Conservation (phyloP, 2,888 invertebrate genomes). For the Lithophane leautieri region DNA sequence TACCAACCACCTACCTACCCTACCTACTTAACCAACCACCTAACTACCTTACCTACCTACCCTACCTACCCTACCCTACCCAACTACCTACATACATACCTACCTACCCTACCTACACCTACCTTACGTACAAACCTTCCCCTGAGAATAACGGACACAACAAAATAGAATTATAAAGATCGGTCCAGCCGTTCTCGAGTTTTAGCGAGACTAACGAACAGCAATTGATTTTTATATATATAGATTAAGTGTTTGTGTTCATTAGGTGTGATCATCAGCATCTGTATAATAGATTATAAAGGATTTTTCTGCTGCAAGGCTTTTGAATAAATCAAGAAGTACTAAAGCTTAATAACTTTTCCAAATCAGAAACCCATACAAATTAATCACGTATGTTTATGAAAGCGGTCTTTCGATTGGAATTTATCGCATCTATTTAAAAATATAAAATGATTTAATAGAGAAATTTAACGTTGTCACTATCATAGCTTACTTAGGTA, state of each 20-base stretch:
- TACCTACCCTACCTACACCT: too few relatives aligned
- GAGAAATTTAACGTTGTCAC: constrained; percentile 23
- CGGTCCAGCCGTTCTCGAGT: too few relatives aligned
- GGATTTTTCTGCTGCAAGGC: neutral
- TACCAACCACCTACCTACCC: too few relatives aligned
- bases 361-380: neutral
- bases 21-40: too few relatives aligned
- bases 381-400: constrained; percentile 18
- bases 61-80: too few relatives aligned
- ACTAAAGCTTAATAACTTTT: neutral
- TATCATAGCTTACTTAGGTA: constrained; percentile 11
- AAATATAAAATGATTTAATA: constrained; percentile 13
- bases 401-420: constrained; percentile 28
- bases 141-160: too few relatives aligned
- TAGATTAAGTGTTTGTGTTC: constrained; percentile 30
- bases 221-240: too few relatives aligned
- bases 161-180: too few relatives aligned
- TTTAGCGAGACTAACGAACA: too few relatives aligned
- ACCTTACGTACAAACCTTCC: too few relatives aligned
- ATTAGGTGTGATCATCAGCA: constrained; percentile 27
- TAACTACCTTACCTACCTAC: too few relatives aligned
- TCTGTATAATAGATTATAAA: neutral
- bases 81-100: too few relatives aligned
- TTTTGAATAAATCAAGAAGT: neutral
- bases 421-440: constrained; percentile 17